Base-by-base conservation (phyloP, 2,888 invertebrate genomes). In the Stenchaetothrips biformis region DNA sequence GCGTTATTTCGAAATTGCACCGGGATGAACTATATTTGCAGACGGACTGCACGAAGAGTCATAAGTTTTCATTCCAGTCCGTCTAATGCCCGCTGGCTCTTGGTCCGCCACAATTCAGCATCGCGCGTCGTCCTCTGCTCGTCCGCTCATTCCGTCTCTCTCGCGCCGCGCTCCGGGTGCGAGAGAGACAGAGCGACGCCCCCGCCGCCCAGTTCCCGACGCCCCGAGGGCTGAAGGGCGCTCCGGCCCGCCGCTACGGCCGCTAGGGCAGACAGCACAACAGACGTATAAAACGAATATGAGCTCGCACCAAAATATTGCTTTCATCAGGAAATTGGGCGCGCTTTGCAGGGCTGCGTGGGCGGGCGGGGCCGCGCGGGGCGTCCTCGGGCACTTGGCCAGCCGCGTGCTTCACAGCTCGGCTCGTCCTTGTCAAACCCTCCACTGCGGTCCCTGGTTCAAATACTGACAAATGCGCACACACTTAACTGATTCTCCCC, bases 251-350 rank as follows among this genome's bases (percentile, higher is more conserved):
- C 53, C 53, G 53, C 8, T 7, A 6, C 4, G 3, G 13, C 53
- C 16, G 59, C 59, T 18, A 37, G 37, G 37, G 2, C 37, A 37
- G 37, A 37, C 37, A 59, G 59, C 59, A 59, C 59, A 59, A 59
- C 59, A 59, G 59, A 59, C 59, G 25, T 74, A 74, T 74, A 74
- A 74, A 74, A 74, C 67, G 67, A 74, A 74, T 74, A 74, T 74
- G 67, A 74, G 67, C 59, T 59, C 59, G 59, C 59, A 74, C 67
- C 67, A 25, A 74, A 74, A 59, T 59, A 59, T 59, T 74, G 67
- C 67, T 74, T 74, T 74, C 67, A 74, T 74, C 67, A 74, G 67
- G 11, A 74, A 74, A 74, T 74, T 74, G 67, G 67, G 67, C 25
- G 25, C 67, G 25, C 67, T 74, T 74, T 74, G 21, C 67, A 21